Base-by-base conservation (phyloP, 2,888 invertebrate species). In the Oligia fasciuncula region DNA sequence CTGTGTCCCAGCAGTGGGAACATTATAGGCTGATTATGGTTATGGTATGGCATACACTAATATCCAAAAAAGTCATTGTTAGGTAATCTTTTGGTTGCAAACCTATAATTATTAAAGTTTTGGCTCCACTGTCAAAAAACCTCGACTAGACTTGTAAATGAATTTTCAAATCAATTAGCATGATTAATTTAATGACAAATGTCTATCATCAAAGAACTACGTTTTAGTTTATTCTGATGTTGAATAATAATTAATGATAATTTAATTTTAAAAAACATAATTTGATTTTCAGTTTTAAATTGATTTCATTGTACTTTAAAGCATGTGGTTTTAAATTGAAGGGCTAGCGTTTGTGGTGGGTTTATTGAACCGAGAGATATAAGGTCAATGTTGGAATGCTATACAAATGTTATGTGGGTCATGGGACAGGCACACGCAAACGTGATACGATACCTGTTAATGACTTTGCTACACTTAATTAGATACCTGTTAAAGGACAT, bases 361-460 rank as follows among this genome's bases (percentile, higher is more conserved):
- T 87, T 88, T 88, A 87, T 88, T 87, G 88, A 91, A 90, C 88
- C 79, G 78, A 75, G 35, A 76, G 77, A 77, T 83, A 77, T 87
- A 90, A 92, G 92, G 92, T 90, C 90, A 92, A 90, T 88, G 88
- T 89, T 91, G 91, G 87, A 91, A 87, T 88, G 91, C 89, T 86
- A 87, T 65, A 84, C 87, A 87, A 85, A 85, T 89, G 83, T 78
- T 88, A 95, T 93, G 92, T 95, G 85, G 95, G 95, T 95, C 95
- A 96, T 94, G 95, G 95, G 81, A 91, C 90, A 89, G 72, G 87
- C 88, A 90, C 90, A 92, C 88, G 91, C 88, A 90, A 90, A 92
- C 89, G 91, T 92, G 93, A 92, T 93, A 89, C 89, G 90, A 93
- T 92, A 91, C 92, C 91, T 88, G 83, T 85, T 93, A 94, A 95